Evolutionary conservation across 2,797 vertebrate species (phyloP).

Genomic region (Mus caroli): DNA sequence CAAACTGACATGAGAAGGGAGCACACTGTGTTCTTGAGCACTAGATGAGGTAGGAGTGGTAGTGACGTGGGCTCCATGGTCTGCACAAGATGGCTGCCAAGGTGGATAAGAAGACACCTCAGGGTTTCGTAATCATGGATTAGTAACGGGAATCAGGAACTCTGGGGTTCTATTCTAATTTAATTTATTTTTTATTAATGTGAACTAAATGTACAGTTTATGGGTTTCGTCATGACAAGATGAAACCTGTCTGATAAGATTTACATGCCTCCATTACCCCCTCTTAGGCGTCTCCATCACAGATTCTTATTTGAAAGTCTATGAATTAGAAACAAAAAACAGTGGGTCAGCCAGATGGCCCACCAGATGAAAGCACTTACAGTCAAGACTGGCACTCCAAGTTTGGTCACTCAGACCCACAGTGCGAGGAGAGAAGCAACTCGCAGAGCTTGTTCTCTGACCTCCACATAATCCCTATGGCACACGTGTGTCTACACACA

Average conservation of each 20-base stretch:
- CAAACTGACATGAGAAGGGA: neutral
- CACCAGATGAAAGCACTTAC: neutral
- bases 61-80: too few species aligned
- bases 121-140: neutral
- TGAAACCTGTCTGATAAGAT: neutral
- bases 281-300: neutral
- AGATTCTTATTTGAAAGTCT: neutral
- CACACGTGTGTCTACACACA: too few species aligned
- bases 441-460: neutral
- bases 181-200: neutral
- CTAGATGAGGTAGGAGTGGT: rapidly evolving
- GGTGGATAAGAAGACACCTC: neutral
- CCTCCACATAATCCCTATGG: neutral
- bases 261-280: neutral
- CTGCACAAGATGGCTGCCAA: neutral
- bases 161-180: neutral
- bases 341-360: neutral
- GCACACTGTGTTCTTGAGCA: neutral
- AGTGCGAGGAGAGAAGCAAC: neutral
- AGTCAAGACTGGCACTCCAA: neutral
- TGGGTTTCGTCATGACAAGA: neutral
- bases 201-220: neutral
- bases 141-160: neutral
- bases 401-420: neutral
- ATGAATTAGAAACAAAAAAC: neutral